Evolutionary conservation across 2,888 invertebrate species (phyloP).

Genomic region (Luperina testacea): DNA sequence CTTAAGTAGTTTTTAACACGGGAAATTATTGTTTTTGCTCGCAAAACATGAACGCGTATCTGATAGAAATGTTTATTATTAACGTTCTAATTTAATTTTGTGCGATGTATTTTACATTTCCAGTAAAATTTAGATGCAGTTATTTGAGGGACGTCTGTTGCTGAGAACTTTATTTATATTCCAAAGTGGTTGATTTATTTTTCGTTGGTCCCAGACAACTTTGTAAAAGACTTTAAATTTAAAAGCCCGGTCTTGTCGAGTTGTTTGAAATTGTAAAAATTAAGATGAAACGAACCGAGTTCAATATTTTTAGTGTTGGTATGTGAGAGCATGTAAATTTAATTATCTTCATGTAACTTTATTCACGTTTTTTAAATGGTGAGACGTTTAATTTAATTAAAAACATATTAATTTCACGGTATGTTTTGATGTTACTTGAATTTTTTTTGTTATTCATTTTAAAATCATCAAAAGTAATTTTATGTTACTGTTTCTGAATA

Average conservation of each 20-base stretch:
- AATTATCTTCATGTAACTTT: slow-evolving; percentile 19
- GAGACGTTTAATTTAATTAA: slow-evolving; percentile 15
- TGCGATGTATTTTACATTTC: slow-evolving; percentile 31
- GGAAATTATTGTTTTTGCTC: slow-evolving; percentile 56
- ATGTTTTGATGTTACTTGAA: neutral
- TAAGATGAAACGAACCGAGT: slow-evolving; percentile 1
- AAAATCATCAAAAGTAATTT: neutral
- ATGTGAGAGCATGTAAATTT: slow-evolving; percentile 11
- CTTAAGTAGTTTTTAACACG: slow-evolving; percentile 70
- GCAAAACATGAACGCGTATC: slow-evolving; percentile 21
- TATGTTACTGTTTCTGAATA: neutral
- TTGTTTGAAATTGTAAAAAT: slow-evolving; percentile 33
- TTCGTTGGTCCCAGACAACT: slow-evolving; percentile 42
- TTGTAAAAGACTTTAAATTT: slow-evolving; percentile 34
- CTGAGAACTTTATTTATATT: slow-evolving; percentile 49
- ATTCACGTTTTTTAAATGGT: slow-evolving; percentile 27
- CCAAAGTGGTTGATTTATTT: slow-evolving; percentile 47
- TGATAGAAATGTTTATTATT: slow-evolving; percentile 35
- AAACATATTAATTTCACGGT: neutral
- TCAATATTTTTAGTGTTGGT: slow-evolving; percentile 18
- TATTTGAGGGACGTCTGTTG: slow-evolving; percentile 41
- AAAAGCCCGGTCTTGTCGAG: slow-evolving; percentile 31
- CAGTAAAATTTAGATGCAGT: slow-evolving; percentile 38
- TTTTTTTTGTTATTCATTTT: neutral
- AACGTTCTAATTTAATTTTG: slow-evolving; percentile 36